A percentile compares a stretch with the other conserved stretches of the same genome.
Conservation (phyloP, 1,140 invertebrate species). For the Sitophilus oryzae region DNA sequence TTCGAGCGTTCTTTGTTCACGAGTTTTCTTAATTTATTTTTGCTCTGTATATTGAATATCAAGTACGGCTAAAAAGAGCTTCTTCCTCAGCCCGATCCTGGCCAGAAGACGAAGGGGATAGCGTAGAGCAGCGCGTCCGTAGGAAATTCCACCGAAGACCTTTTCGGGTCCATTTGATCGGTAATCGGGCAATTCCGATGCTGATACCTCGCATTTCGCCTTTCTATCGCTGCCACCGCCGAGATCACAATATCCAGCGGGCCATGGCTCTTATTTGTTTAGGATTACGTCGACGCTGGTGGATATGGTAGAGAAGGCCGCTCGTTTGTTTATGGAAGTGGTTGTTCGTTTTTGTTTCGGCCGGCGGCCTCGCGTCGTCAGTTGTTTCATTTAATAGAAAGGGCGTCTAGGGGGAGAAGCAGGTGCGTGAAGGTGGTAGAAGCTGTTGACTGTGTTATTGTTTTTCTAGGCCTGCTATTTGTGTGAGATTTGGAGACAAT, state of each 20-base stretch:
- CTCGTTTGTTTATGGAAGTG: neutral
- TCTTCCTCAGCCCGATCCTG: neutral
- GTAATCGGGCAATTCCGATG: conserved; percentile 33
- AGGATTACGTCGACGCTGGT: conserved; percentile 23
- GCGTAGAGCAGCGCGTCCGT: conserved; percentile 2
- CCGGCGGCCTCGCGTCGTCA: too few relatives aligned
- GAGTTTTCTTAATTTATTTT: too few relatives aligned
- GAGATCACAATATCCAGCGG: conserved; percentile 15
- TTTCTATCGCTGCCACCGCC: too few relatives aligned
- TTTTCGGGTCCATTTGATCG: conserved; percentile 27
- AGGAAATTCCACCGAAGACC: conserved; percentile 21
- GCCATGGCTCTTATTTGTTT: conserved; percentile 31
- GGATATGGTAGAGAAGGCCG: conserved; percentile 7
- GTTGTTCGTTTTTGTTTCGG: conserved; percentile 6
- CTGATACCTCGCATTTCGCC: conserved; percentile 31
- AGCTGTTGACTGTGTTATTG: neutral
- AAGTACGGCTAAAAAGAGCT: too few relatives aligned
- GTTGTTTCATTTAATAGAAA: too few relatives aligned
- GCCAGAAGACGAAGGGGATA: neutral
- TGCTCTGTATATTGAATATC: too few relatives aligned
- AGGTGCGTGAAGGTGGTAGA: neutral
- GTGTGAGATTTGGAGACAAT: neutral
- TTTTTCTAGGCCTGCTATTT: neutral
- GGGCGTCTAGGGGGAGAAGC: too few relatives aligned
- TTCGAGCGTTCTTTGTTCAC: too few relatives aligned